Evolutionary conservation across 2,113 vertebrate genomes (phyloP).

Genomic region (Tringa solitaria): DNA sequence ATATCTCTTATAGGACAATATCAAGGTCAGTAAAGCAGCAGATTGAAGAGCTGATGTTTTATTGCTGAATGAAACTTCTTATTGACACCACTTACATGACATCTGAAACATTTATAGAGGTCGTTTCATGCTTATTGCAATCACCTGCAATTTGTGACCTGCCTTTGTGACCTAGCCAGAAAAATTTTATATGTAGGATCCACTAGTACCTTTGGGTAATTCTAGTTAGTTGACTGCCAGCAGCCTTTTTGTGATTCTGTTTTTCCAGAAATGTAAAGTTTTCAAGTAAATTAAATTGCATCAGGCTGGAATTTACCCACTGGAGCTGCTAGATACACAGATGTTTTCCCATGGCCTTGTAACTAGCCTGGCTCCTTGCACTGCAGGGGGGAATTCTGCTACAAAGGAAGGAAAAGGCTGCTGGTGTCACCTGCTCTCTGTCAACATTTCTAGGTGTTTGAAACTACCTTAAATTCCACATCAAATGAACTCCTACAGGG

Average conservation of each 20-base stretch:
- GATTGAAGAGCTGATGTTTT: neutral
- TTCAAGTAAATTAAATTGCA: neutral
- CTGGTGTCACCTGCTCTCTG: neutral
- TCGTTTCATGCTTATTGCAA: neutral
- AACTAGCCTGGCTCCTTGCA: neutral
- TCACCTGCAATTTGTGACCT: neutral
- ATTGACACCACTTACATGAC: neutral
- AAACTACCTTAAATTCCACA: neutral
- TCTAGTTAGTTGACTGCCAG: neutral
- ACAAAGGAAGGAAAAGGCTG: neutral
- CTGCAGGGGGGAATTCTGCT: neutral
- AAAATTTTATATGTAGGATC: neutral
- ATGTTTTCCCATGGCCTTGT: neutral
- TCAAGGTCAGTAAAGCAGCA: slow-evolving; percentile 5
- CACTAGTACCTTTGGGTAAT: neutral
- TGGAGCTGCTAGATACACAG: neutral
- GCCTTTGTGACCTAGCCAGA: neutral
- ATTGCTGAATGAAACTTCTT: neutral
- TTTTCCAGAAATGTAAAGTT: neutral
- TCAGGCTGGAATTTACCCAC: neutral
- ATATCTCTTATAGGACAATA: neutral
- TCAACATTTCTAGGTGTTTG: neutral
- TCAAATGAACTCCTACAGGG: neutral
- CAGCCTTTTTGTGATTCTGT: neutral
- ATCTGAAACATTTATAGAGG: neutral